These are phyloP conservation scores for Hemiscyllium ocellatum DNA, from an alignment of 2,113 vertebrate species.

Conservation along the genomic window DNA sequence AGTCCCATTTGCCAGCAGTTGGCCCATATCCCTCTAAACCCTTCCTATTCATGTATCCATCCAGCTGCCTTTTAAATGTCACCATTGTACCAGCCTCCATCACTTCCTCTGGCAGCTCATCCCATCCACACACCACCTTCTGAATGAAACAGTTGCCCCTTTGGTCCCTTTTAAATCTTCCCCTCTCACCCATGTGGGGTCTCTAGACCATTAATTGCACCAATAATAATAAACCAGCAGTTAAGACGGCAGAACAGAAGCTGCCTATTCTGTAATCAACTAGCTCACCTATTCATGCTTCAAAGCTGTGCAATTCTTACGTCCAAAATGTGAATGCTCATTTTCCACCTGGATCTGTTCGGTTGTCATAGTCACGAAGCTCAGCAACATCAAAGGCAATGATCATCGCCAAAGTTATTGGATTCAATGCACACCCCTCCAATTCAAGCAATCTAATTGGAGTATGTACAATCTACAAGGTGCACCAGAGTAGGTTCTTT, in stretches of 20 bases:
- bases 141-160: too few relatives aligned
- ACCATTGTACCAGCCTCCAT: too few relatives aligned
- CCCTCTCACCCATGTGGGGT: too few relatives aligned
- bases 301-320: too few relatives aligned
- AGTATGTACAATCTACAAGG: neutral
- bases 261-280: neutral
- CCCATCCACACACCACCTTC: too few relatives aligned
- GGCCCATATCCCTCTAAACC: too few relatives aligned
- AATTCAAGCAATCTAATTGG: neutral
- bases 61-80: too few relatives aligned
- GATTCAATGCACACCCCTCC: neutral
- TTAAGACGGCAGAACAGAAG: neutral
- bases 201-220: neutral
- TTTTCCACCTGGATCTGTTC: neutral
- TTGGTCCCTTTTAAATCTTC: too few relatives aligned
- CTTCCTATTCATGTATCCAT: too few relatives aligned
- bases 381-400: neutral
- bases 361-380: neutral
- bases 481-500: neutral
- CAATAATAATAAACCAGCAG: neutral
- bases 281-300: neutral
- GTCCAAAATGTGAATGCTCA: too few relatives aligned
- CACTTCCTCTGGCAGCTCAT: too few relatives aligned
- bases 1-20: too few relatives aligned
- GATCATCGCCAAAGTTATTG: neutral